Conservation (phyloP, 2,113 vertebrate species). For the Proterorhinus semilunaris region DNA sequence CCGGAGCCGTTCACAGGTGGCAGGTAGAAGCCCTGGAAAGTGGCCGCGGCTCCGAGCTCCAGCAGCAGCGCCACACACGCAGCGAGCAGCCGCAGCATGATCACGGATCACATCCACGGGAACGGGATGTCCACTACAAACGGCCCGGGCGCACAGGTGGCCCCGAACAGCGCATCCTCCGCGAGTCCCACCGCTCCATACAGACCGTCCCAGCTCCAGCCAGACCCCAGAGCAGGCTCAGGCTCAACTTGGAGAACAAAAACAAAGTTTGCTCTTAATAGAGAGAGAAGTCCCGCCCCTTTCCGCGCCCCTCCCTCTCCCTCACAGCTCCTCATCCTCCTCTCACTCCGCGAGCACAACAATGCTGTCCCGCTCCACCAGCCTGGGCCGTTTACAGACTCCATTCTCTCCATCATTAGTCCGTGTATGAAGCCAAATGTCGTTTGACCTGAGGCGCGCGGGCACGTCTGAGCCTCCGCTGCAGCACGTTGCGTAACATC, state of each 20-base stretch:
- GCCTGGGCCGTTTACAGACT: background rate
- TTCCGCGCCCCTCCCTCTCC: slow-evolving; percentile 59
- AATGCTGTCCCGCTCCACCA: slow-evolving; percentile 36
- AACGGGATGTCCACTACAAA: slow-evolving; percentile 45
- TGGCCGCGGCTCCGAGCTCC: slow-evolving; percentile 38
- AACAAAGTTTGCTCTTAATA: slow-evolving; percentile 83
- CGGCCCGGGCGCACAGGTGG: slow-evolving; percentile 10
- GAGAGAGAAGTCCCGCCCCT: slow-evolving; percentile 77
- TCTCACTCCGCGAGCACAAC: slow-evolving; percentile 28
- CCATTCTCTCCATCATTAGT: too few species aligned
- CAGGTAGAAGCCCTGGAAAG: slow-evolving; percentile 62
- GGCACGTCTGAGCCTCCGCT: too few species aligned
- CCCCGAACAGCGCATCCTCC: slow-evolving; percentile 66
- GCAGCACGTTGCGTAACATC: too few species aligned
- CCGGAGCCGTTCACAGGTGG: slow-evolving; percentile 71
- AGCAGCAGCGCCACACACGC: slow-evolving; percentile 60
- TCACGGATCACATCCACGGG: slow-evolving; percentile 51
- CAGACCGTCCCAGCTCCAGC: slow-evolving; percentile 42
- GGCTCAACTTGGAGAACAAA: slow-evolving; percentile 81
- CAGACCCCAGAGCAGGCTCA: slow-evolving; percentile 57
- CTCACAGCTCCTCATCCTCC: slow-evolving; percentile 34
- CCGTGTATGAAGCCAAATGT: too few species aligned
- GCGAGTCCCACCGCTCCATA: slow-evolving; percentile 50
- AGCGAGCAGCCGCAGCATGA: slow-evolving; percentile 60
- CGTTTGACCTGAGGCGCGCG: too few species aligned